Conservation (phyloP, 2,113 vertebrate species). For the Hippolais icterina region DNA sequence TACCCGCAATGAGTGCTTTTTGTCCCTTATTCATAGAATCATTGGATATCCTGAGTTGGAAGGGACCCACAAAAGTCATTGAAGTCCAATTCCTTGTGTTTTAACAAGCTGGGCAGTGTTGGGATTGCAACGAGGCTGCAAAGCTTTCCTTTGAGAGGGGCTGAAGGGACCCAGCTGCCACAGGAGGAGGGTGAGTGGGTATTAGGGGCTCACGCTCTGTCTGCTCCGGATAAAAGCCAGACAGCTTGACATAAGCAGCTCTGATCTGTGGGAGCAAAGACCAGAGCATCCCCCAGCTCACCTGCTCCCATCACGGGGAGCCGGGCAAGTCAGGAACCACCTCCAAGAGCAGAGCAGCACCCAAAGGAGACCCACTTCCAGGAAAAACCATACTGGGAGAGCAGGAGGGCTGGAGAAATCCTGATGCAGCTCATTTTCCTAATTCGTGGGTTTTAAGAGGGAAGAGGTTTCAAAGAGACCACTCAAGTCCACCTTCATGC, state of each 20-base stretch:
- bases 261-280: neutral
- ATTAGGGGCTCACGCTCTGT: neutral
- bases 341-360: neutral
- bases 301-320: neutral
- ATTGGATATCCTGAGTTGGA: neutral
- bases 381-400: neutral
- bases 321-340: neutral
- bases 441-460: neutral
- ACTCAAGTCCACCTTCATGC: neutral
- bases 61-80: neutral
- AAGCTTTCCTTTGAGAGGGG: neutral
- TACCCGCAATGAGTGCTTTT: fast-evolving
- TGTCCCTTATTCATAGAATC: neutral
- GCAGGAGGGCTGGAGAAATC: neutral
- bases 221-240: neutral
- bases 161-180: neutral
- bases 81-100: neutral
- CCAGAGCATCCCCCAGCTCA: neutral
- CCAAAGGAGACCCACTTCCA: neutral
- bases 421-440: fast-evolving
- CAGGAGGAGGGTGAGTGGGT: neutral
- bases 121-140: neutral
- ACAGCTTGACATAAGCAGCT: neutral
- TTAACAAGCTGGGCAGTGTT: neutral
- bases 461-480: neutral